Evolutionary conservation across 2,797 vertebrate genomes (phyloP).

Genomic region (Lacerta agilis): DNA sequence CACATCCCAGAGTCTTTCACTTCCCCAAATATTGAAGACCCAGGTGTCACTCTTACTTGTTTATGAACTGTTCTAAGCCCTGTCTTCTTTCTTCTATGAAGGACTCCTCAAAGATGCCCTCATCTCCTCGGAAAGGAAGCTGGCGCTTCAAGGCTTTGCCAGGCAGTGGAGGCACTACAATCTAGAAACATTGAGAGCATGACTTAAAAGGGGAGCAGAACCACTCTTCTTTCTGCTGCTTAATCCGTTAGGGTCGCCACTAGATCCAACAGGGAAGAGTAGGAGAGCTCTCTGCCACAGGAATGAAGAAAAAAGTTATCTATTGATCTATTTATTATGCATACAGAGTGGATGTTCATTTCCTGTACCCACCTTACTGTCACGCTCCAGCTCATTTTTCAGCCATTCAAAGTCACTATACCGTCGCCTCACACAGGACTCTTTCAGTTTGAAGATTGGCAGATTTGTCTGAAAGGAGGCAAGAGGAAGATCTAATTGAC

Average conservation of each 20-base stretch:
- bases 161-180: constrained; percentile 96
- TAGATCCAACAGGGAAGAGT: neutral
- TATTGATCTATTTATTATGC: too few relatives aligned
- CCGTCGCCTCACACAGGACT: constrained; percentile 94
- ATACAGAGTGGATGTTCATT: neutral
- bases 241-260: neutral
- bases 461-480: constrained; percentile 89
- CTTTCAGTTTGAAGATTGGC: constrained; percentile 98
- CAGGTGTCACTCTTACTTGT: constrained; percentile 86
- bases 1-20: neutral
- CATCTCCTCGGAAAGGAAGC: constrained; percentile 95
- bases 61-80: constrained; percentile 98
- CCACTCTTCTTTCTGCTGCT: neutral
- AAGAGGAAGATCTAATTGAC: neutral
- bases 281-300: neutral
- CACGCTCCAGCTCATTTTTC: constrained; percentile 97
- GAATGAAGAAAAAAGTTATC: neutral
- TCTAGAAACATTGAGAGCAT: constrained; percentile 77
- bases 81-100: constrained; percentile 96
- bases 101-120: constrained; percentile 97
- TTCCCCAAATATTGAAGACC: too few relatives aligned
- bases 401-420: constrained; percentile 99
- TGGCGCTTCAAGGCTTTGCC: constrained; percentile 98
- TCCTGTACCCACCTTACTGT: constrained; percentile 92
- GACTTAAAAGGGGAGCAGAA: neutral